These are phyloP conservation scores for Paraescarpia echinospica DNA, from an alignment of 1,140 invertebrate species.

Conservation along the genomic window DNA sequence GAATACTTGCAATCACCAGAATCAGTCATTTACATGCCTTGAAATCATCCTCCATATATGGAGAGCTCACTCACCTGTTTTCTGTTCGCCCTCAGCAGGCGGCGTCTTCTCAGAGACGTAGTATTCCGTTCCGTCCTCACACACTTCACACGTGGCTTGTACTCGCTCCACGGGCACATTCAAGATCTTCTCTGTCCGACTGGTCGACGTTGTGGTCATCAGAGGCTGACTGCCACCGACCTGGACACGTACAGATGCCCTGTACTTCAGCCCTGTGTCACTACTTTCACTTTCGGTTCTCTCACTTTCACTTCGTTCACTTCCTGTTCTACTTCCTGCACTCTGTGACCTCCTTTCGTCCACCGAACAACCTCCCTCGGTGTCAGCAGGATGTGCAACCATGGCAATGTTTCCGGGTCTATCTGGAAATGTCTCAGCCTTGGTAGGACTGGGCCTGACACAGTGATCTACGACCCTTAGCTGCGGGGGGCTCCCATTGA, in stretches of 20 bases:
- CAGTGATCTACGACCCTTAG: too few relatives aligned
- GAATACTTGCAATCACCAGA: too few relatives aligned
- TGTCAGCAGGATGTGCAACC: neutral
- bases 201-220: neutral
- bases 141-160: neutral
- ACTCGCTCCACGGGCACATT: neutral
- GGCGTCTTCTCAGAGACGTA: neutral
- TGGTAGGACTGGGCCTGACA: neutral
- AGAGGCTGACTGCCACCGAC: neutral
- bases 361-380: neutral
- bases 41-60: neutral
- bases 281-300: neutral
- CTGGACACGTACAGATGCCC: neutral
- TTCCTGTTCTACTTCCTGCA: neutral
- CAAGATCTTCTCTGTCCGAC: neutral
- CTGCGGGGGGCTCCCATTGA: neutral
- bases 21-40: neutral
- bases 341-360: neutral
- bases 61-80: neutral
- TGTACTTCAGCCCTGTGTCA: neutral
- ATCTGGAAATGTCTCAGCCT: neutral
- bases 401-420: neutral
- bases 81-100: neutral
- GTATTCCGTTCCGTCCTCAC: neutral
- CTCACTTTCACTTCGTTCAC: neutral